Evolutionary conservation across 1,140 invertebrate species (phyloP).

Genomic region (Drosophila truncata): DNA sequence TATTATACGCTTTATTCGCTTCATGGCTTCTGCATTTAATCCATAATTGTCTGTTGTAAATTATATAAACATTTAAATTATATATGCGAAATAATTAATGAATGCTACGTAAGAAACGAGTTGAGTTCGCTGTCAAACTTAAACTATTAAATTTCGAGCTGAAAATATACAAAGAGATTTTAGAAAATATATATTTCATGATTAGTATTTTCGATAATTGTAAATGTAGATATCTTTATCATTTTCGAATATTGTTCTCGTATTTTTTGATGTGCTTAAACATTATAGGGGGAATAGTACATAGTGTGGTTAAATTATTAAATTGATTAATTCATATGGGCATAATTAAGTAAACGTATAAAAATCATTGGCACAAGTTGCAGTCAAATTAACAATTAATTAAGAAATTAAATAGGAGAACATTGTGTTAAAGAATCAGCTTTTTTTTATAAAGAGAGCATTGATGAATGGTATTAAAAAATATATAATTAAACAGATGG

Average conservation of each 20-base stretch:
- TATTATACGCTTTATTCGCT: conserved; percentile 36
- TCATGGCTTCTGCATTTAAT: conserved; percentile 35
- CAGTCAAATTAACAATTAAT: conserved; percentile 81
- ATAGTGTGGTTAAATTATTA: conserved; percentile 55
- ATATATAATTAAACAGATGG: conserved; percentile 9
- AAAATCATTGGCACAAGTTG: conserved; percentile 85
- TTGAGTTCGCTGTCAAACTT: conserved; percentile 57
- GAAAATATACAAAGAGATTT: conserved; percentile 81
- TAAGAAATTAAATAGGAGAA: conserved; percentile 58
- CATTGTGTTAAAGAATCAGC: conserved; percentile 39
- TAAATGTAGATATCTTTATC: conserved; percentile 31
- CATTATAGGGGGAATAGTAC: conserved; percentile 37
- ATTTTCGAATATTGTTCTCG: conserved; percentile 26
- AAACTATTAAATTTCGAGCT: conserved; percentile 82
- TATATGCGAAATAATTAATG: conserved; percentile 47
- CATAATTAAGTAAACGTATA: conserved; percentile 65
- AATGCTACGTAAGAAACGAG: conserved; percentile 48
- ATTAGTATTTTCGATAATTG: conserved; percentile 57
- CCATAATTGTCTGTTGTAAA: conserved; percentile 30
- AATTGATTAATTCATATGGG: conserved; percentile 62
- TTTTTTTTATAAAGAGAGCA: conserved; percentile 15
- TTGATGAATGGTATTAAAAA: conserved; percentile 36
- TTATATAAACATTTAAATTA: conserved; percentile 51
- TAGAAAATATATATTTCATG: conserved; percentile 60
- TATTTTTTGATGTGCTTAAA: conserved; percentile 52